phyloP scores from a whole-genome alignment of 1,140 invertebrate genomes.

The Coboldia fuscipes region DNA sequence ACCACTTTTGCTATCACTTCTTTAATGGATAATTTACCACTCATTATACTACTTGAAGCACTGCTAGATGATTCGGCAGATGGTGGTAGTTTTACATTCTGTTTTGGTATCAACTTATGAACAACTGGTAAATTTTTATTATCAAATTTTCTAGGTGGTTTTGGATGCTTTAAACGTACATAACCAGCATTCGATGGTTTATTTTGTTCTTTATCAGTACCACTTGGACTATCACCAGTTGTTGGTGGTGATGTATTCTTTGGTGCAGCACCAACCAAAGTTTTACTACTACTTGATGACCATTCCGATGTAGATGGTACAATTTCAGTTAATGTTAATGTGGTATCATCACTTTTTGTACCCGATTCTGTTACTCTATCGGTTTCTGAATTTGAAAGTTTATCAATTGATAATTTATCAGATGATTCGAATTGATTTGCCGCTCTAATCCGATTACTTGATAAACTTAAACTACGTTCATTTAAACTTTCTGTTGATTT shows the following conservation, averaged over 20 bases:
- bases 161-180: slow-evolving; percentile 14
- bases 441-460: slow-evolving; percentile 10
- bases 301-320: slow-evolving; percentile 35
- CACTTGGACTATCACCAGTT: background rate
- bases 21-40: slow-evolving; percentile 9
- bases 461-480: slow-evolving; percentile 16
- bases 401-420: slow-evolving; percentile 25
- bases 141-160: slow-evolving; percentile 6
- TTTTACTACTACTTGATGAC: slow-evolving; percentile 35
- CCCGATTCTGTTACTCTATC: slow-evolving; percentile 25
- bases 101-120: slow-evolving; percentile 15
- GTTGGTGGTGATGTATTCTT: slow-evolving; percentile 5
- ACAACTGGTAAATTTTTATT: slow-evolving; percentile 16
- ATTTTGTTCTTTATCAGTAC: background rate
- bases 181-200: slow-evolving; percentile 11
- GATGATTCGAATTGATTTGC: slow-evolving; percentile 20
- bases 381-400: slow-evolving; percentile 33
- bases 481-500: slow-evolving; percentile 20
- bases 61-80: slow-evolving; percentile 2
- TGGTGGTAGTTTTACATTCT: slow-evolving; percentile 26
- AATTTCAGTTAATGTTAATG: slow-evolving; percentile 26
- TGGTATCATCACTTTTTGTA: slow-evolving; percentile 34
- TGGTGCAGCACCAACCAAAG: slow-evolving; percentile 26
- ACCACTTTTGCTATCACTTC: slow-evolving; percentile 17
- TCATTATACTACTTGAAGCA: background rate